Percentiles rank a stretch among this genome's conserved stretches.
These are phyloP conservation scores for Choloepus didactylus DNA, from an alignment of 2,797 vertebrate species.

Conservation along the genomic window DNA sequence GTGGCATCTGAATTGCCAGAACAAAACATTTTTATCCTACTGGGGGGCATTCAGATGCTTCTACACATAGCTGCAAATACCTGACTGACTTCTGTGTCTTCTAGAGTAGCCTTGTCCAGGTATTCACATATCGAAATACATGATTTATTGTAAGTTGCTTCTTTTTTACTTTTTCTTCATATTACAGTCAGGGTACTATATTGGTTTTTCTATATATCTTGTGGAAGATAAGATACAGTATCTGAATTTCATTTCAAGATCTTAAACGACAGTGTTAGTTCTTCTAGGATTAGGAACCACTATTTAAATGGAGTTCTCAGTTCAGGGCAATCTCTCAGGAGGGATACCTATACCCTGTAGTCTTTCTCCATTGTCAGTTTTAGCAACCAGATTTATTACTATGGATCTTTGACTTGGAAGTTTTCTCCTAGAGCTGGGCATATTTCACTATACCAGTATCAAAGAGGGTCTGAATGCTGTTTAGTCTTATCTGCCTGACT, in stretches of 20 bases:
- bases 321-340: background rate
- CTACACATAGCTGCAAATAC: background rate
- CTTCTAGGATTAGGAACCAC: background rate
- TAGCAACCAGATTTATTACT: background rate
- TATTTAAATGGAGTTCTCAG: background rate
- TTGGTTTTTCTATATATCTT: slow-evolving; percentile 18
- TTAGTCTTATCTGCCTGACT: background rate
- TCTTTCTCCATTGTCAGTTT: background rate
- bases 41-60: background rate
- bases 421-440: background rate
- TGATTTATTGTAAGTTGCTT: background rate
- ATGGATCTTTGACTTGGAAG: background rate
- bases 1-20: background rate
- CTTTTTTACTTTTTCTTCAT: background rate
- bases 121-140: background rate
- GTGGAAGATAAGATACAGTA: background rate
- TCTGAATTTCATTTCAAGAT: slow-evolving; percentile 58
- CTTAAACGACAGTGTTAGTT: background rate
- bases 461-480: background rate
- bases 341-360: background rate
- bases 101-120: background rate
- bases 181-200: background rate
- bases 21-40: background rate
- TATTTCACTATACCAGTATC: background rate
- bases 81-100: background rate